Evolutionary conservation across 1,140 invertebrate species (phyloP).

Genomic region (Heliconius congener): DNA sequence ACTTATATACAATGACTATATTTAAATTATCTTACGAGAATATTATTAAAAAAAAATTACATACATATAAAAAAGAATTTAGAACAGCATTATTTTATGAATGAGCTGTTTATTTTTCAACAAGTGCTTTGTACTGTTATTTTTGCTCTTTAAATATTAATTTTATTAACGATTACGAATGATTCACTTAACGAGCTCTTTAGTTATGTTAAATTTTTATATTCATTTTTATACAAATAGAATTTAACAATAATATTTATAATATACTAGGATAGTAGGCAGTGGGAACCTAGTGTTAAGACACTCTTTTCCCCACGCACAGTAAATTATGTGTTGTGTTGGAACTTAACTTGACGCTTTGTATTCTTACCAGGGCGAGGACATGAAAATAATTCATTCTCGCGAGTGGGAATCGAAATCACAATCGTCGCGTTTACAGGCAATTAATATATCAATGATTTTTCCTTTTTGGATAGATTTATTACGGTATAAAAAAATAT

Average conservation of each 20-base stretch:
- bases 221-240: too few relatives aligned
- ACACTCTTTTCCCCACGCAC: too few relatives aligned
- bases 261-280: too few relatives aligned
- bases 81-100: conserved; percentile 18
- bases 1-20: conserved; percentile 54
- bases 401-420: too few relatives aligned
- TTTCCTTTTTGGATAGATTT: not conserved
- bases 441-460: not conserved
- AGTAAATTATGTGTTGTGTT: too few relatives aligned
- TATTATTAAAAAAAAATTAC: conserved; percentile 14
- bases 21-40: conserved; percentile 34
- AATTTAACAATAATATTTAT: too few relatives aligned
- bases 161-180: not conserved
- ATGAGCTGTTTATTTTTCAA: not conserved
- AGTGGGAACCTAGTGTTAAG: too few relatives aligned
- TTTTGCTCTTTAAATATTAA: conserved; percentile 15
- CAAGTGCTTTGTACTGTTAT: conserved; percentile 26
- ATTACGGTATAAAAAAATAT: not conserved
- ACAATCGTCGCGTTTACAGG: too few relatives aligned
- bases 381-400: too few relatives aligned
- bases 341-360: too few relatives aligned
- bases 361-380: too few relatives aligned
- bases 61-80: conserved; percentile 23
- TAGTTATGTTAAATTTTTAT: not conserved
- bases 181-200: not conserved